Base-by-base conservation (phyloP, 2,797 vertebrate species). In the Clarias fuscus region DNA sequence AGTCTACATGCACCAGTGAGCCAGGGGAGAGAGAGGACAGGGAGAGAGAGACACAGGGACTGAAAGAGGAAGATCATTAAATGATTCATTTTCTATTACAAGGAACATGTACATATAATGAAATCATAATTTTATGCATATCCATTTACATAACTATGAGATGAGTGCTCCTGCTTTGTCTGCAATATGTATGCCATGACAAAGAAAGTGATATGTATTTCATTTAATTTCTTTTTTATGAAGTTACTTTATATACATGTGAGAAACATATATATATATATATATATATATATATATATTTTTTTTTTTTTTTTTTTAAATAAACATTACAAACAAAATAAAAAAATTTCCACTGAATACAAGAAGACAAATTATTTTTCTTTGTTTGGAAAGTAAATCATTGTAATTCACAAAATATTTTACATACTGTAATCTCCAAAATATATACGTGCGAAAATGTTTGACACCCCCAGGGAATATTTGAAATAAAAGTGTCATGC, bases 1-100 rank as follows among this genome's bases (percentile, higher is more conserved):
- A 84, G 89, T 72, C 90, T 92, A 80, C 89, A 91, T 89, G 92
- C 93, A 92, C 92, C 91, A 90, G 89, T 91, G 92, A 89, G 71
- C 86, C 86, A 82, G 89, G 90, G 90, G 48, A 89, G 90, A 90
- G 87, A 79, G 82, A 86, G 86, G 79, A 82, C 62, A 83, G 86
- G 86, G 86, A 90, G 91, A 92, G 78, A 87, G 87, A 91, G 81
- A 88, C 80, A 37, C 27, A 33, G 30, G 20, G 79, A 58, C 5
- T 18, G 70, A 64, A 30, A 78, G 73, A 75, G 64, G 33, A 64
- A 83, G 73, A 78, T 30, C 75, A 79, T 86, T 73, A 71, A 85
- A 86, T 86, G 80, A 88, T 88, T 86, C 81, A 86, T 80, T 88
- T 86, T 85, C 77, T 85, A 78, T 86, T 83, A 84, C 30, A 75